Evolutionary conservation across 2,113 vertebrate genomes (phyloP), one percentile per base, ranked within the genome.

Genomic region (Sterna hirundo): DNA sequence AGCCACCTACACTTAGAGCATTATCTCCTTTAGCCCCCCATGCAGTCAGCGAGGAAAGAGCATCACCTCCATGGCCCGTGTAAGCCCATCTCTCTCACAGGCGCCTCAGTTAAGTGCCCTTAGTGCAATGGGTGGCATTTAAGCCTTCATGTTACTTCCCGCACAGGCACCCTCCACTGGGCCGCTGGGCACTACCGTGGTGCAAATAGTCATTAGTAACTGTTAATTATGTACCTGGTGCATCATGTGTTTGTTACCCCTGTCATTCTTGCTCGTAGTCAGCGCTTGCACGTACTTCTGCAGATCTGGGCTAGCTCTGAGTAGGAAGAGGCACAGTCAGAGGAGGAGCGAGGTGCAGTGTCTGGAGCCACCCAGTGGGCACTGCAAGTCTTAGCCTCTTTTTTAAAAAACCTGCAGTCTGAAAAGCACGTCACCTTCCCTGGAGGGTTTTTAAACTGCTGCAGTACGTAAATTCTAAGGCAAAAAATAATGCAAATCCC

Each of bases 331-430:
- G 23, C 66, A 15, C 19, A 7, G 34, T 36, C 12, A 34, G 16
- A 58, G 17, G 15, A 64, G 46, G 6, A 66, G n/a, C 4, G 61
- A 81, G 85, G 51, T 78, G 32, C 55, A 86, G 83, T 78, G 72
- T 95, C 55, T 94, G 69, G 92, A 94, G 94, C 76, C 96, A 95
- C 90, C 92, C 86, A 76, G 93, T 64, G 94, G 94, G 42, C 76
- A 84, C 1, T 71, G 38, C 20, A 51, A 60, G 38, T 34, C 47
- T 82, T 34, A 75, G 16, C 74, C 34, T 66, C 13, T 22, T 34
- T 20, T 47, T 49, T 12, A 9, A 47, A 87, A 83, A 46, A 57
- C 32, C 46, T 4, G 12, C 68, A 74, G 8, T 44, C 27, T 64
- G 72, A 75, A 66, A 55, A 71, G 27, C 32, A 8, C 3, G 1